These are phyloP conservation scores for Trissoscelio sp. DNA, from an alignment of 2,888 invertebrate genomes.

Conservation along the genomic window DNA sequence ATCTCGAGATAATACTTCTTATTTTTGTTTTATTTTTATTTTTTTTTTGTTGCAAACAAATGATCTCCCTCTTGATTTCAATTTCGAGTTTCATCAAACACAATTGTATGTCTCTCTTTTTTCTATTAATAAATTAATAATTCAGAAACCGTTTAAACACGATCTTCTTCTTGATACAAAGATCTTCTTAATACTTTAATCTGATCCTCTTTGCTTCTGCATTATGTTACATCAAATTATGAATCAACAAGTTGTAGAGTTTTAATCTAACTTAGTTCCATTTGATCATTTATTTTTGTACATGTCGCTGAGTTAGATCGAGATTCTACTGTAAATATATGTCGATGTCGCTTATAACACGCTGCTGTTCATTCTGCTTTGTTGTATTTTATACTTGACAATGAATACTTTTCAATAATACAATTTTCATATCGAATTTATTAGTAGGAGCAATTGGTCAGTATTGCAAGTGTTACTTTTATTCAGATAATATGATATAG, in stretches of 20 bases:
- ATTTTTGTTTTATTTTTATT: not conserved
- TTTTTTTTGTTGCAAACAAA: too few relatives aligned
- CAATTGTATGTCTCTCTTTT: conserved; percentile 1
- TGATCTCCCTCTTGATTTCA: conserved; percentile 21
- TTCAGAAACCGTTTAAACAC: conserved; percentile 11
- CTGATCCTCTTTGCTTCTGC: conserved; percentile 71
- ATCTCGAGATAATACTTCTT: not conserved
- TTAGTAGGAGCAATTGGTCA: conserved; percentile 6
- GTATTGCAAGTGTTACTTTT: conserved; percentile 26
- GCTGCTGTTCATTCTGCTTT: conserved; percentile 68
- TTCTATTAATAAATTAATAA: conserved; percentile 15
- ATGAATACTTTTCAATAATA: not conserved
- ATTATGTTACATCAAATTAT: conserved; percentile 40
- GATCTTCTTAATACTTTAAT: conserved; percentile 67
- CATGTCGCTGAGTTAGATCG: conserved; percentile 15
- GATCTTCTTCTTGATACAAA: conserved; percentile 36
- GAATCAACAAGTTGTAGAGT: conserved; percentile 23
- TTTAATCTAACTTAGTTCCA: conserved; percentile 30
- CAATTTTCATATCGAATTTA: not conserved
- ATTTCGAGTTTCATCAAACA: conserved; percentile 15
- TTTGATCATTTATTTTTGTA: not conserved
- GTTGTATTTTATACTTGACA: conserved; percentile 54
- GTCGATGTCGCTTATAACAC: conserved; percentile 69
- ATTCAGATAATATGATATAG: conserved; percentile 4
- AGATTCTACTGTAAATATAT: conserved; percentile 3